Evolutionary conservation across 2,113 vertebrate species (phyloP), one percentile per base, ranked within the genome.

Genomic region (Dissostichus mawsoni): DNA sequence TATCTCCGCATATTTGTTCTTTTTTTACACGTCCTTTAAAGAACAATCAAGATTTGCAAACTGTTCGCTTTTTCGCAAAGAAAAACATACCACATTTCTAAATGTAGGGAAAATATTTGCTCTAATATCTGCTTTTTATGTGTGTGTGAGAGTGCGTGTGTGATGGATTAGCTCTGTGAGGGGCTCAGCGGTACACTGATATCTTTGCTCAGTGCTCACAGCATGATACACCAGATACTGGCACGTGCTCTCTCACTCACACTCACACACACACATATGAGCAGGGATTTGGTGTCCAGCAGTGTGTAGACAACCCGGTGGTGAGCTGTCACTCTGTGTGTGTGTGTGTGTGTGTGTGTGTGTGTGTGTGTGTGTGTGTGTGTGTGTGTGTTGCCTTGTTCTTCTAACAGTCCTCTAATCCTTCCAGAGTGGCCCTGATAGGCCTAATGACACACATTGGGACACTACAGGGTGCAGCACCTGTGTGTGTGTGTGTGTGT

Each of bases 371-470:
- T 76, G 64, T 85, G 81, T 85, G 71, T 88, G 76, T 82, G 50
- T 48, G 47, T 69, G 79, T 57, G 79, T 80, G 69, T 82, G 77
- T 84, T 75, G 59, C 88, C 75, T 85, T 85, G 85, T 90, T 89
- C 85, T 81, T 86, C 86, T 88, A 91, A 93, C 90, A 86, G 91
- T 88, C 88, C 75, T 92, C 88, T 94, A 94, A 94, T 95, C 94
- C 90, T 89, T 81, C 90, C 81, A 85, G 92, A 95, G 90, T 93
- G 90, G 90, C 89, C 87, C 86, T 92, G 90, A 93, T 93, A 91
- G 93, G 84, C 80, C 89, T 93, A 94, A 94, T 92, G 93, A 94
- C 85, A 91, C 92, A 93, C 91, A 89, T 74, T 90, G 88, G 86
- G 87, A 87, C 84, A 59, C 88, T 62, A 84, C 87, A 89, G 82